Evolutionary conservation across 2,797 vertebrate species (phyloP).

Genomic region (Chelmon rostratus): DNA sequence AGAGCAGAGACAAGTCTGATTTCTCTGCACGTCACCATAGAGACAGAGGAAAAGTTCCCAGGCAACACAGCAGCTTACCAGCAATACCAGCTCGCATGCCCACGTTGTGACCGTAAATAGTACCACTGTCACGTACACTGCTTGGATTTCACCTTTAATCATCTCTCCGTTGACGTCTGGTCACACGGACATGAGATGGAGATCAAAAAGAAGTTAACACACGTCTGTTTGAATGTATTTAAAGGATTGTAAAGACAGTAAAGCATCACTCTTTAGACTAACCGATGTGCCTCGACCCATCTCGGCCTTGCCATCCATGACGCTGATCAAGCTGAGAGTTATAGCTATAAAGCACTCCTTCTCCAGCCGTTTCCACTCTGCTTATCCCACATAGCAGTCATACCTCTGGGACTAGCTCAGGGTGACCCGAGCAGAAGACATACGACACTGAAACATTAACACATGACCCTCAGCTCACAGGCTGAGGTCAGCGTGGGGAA

Average conservation of each 20-base stretch:
- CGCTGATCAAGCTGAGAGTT: slow-evolving; percentile 56
- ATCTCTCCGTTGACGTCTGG: slow-evolving; percentile 13
- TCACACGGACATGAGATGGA: not conserved
- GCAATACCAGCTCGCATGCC: slow-evolving; percentile 43
- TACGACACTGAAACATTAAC: slow-evolving; percentile 70
- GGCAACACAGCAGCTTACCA: slow-evolving; percentile 64
- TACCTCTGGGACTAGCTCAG: slow-evolving; percentile 65
- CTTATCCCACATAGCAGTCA: slow-evolving; percentile 59
- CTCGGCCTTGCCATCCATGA: slow-evolving; percentile 17
- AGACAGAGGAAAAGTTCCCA: slow-evolving; percentile 70
- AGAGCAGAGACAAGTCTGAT: slow-evolving; percentile 62
- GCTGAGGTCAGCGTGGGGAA: slow-evolving; percentile 51
- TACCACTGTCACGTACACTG: slow-evolving; percentile 21
- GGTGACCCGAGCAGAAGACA: slow-evolving; percentile 72
- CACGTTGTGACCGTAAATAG: slow-evolving; percentile 35
- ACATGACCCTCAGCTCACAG: slow-evolving; percentile 61
- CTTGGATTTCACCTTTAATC: slow-evolving; percentile 24
- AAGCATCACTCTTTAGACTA: not conserved
- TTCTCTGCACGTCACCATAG: slow-evolving; percentile 73
- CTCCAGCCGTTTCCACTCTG: slow-evolving; percentile 28
- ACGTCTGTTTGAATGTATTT: not conserved
- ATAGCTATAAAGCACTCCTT: slow-evolving; percentile 25
- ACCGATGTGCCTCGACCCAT: slow-evolving; percentile 3
- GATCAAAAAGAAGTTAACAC: not conserved
- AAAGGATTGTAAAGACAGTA: too few species aligned